Conservation (phyloP, 2,113 vertebrate species). For the Bagarius yarrelli region DNA sequence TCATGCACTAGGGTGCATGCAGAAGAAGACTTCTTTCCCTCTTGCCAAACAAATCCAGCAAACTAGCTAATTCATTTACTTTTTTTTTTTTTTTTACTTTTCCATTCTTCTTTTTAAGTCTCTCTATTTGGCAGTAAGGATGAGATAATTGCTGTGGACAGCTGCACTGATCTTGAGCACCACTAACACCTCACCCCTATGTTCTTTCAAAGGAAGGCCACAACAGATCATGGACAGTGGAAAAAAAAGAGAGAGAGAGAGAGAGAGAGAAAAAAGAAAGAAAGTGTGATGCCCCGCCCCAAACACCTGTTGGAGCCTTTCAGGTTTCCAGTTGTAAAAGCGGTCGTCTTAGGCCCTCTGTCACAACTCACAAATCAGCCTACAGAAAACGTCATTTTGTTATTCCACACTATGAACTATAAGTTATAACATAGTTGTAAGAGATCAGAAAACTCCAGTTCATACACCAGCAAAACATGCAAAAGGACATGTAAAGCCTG, state of each 20-base stretch:
- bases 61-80: slow-evolving; percentile 53
- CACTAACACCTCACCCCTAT: slow-evolving; percentile 80
- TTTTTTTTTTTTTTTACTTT: slow-evolving; percentile 41
- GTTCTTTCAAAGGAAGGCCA: slow-evolving; percentile 76
- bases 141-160: slow-evolving; percentile 98
- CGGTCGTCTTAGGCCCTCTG: slow-evolving; percentile 79
- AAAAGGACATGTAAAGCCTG: slow-evolving; percentile 44
- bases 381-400: neutral
- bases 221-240: slow-evolving; percentile 49
- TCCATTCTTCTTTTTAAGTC: slow-evolving; percentile 49
- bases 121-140: slow-evolving; percentile 72
- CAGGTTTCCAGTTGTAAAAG: slow-evolving; percentile 76
- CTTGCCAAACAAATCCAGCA: slow-evolving; percentile 44
- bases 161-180: slow-evolving; percentile 88
- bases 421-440: neutral
- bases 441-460: neutral
- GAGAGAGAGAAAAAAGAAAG: slow-evolving; percentile 24
- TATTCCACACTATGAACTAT: neutral
- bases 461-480: slow-evolving; percentile 8
- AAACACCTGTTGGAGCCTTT: slow-evolving; percentile 85
- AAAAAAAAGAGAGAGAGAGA: slow-evolving; percentile 57
- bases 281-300: slow-evolving; percentile 71
- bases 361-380: neutral
- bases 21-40: slow-evolving; percentile 67
- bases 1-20: slow-evolving; percentile 64